Evolutionary conservation across 2,797 vertebrate species (phyloP).

Genomic region (Danionella dracula): DNA sequence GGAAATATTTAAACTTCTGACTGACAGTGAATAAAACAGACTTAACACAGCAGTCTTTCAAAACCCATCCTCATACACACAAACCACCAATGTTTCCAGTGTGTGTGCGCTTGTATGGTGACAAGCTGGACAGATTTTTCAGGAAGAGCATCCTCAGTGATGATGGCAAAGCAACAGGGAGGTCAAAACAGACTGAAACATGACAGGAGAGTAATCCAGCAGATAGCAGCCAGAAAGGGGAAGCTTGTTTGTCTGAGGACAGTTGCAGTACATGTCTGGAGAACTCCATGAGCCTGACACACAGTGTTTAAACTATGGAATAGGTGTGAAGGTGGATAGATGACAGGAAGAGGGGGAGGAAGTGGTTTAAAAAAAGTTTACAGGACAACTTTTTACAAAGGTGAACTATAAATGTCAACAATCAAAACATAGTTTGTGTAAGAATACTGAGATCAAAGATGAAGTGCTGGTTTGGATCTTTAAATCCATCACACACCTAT

Average conservation of each 20-base stretch:
- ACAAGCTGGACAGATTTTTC: conserved; percentile 7
- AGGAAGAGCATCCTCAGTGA: neutral
- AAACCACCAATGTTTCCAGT: too few relatives aligned
- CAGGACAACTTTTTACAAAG: neutral
- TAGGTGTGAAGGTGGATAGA: neutral
- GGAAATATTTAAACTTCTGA: too few relatives aligned
- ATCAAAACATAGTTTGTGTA: neutral
- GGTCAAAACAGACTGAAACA: conserved; percentile 17
- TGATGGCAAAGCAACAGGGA: neutral
- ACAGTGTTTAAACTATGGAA: neutral
- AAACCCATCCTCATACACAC: neutral
- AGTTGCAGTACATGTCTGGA: neutral
- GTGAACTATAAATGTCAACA: neutral
- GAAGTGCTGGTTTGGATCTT: too few relatives aligned
- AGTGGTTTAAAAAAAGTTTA: neutral
- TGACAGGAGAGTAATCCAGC: conserved; percentile 1
- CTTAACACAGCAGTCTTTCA: conserved; percentile 2
- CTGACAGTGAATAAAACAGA: too few relatives aligned
- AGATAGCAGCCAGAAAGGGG: neutral
- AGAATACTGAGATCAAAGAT: too few relatives aligned
- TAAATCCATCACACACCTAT: too few relatives aligned
- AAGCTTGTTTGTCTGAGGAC: neutral
- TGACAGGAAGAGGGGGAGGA: neutral
- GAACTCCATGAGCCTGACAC: neutral
- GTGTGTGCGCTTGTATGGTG: conserved; percentile 9